phyloP scores from a whole-genome alignment of 2,888 invertebrate species.

The Synanthedon andrenaeformis region DNA sequence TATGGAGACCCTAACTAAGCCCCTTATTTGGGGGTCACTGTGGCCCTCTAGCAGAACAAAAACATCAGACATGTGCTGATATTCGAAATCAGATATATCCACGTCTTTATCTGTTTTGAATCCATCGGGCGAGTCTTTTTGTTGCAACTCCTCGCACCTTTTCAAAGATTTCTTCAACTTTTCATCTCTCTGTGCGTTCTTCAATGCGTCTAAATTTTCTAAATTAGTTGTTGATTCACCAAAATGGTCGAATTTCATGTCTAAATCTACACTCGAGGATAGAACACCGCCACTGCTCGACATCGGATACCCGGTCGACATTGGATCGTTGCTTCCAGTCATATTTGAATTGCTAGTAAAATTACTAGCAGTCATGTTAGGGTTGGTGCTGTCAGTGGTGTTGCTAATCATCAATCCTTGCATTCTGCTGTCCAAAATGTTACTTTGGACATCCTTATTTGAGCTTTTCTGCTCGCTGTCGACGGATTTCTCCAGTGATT shows the following conservation, averaged over 20 bases:
- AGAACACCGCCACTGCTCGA: conserved; percentile 48
- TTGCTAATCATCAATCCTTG: conserved; percentile 36
- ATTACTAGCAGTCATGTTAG: conserved; percentile 56
- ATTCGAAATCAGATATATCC: conserved; percentile 29
- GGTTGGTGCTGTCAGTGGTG: conserved; percentile 50
- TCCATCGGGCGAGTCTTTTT: conserved; percentile 23
- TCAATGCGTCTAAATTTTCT: conserved; percentile 34
- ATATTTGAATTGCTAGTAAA: conserved; percentile 58
- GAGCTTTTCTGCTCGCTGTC: conserved; percentile 57
- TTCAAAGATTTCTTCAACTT: conserved; percentile 23
- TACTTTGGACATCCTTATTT: conserved; percentile 44
- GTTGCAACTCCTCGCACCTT: conserved; percentile 29
- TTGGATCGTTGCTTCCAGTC: conserved; percentile 49
- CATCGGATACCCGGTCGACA: conserved; percentile 56
- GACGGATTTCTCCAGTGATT: conserved; percentile 40
- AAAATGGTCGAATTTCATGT: conserved; percentile 75
- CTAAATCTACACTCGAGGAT: conserved; percentile 59
- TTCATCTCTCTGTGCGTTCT: conserved; percentile 20
- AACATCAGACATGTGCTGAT: conserved; percentile 78
- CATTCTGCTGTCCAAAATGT: conserved; percentile 47
- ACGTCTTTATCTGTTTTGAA: conserved; percentile 10
- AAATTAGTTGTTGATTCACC: conserved; percentile 59
- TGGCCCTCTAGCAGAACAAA: conserved; percentile 76
- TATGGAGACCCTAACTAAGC: conserved; percentile 75
- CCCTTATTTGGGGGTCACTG: conserved; percentile 85